These are phyloP conservation scores for Hedychridium roseum DNA, from an alignment of 2,888 invertebrate genomes.

Conservation along the genomic window DNA sequence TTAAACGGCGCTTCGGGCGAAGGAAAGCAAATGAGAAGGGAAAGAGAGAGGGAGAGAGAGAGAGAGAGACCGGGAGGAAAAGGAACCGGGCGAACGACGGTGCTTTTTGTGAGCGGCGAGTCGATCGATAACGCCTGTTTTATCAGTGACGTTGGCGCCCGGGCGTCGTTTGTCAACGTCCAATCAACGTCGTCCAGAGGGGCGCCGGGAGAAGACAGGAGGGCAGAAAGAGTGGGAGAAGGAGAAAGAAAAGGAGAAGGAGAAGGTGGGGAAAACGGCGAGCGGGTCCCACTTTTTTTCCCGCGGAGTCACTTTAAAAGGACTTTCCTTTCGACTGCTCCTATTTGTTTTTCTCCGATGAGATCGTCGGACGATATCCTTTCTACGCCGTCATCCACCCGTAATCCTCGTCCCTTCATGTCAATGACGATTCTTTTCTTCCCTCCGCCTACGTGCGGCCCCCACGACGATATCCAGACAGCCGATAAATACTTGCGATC, in stretches of 20 bases:
- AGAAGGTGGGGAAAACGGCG: conserved; percentile 21
- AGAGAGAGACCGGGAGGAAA: conserved; percentile 6
- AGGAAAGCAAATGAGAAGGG: no score
- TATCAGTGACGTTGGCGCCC: conserved; percentile 43
- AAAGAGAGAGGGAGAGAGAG: no score
- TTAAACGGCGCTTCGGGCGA: no score
- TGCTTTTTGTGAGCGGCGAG: conserved; percentile 26
- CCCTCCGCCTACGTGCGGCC: conserved; percentile 3
- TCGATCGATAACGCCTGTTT: conserved; percentile 53
- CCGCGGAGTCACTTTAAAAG: conserved; percentile 22
- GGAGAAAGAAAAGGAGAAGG: conserved; percentile 9
- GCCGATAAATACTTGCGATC: no score
- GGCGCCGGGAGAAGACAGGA: conserved; percentile 6
- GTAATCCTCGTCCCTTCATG: conserved; percentile 32
- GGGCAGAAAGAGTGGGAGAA: conserved; percentile 3
- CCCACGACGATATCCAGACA: no score
- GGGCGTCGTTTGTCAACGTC: conserved; percentile 57
- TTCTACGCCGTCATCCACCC: conserved; percentile 13
- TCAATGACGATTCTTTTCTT: conserved; percentile 8
- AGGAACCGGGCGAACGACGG: conserved; percentile 10
- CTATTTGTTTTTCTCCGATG: conserved; percentile 27
- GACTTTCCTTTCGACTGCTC: not conserved
- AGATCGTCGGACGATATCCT: conserved; percentile 25
- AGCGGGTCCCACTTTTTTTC: conserved; percentile 9
- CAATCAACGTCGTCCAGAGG: conserved; percentile 55